These are phyloP conservation scores for Prunella strophiata DNA, from an alignment of 2,797 vertebrate species.

Conservation along the genomic window DNA sequence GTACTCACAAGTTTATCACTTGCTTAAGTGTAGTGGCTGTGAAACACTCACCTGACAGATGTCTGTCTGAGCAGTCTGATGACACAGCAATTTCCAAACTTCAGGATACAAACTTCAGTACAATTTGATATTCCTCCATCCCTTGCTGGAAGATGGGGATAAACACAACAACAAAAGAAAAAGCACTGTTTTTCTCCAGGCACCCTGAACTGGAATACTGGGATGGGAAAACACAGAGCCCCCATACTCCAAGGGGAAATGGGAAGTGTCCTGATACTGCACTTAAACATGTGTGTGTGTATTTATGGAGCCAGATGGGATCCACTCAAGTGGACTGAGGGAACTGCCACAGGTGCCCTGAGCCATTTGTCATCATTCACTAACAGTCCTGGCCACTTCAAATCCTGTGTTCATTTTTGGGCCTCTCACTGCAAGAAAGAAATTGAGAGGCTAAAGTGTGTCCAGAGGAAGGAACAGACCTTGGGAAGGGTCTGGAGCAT, in stretches of 20 bases:
- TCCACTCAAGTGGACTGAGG: background rate
- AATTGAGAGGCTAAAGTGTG: fast-evolving
- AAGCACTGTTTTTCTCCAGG: background rate
- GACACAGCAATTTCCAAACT: background rate
- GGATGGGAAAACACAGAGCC: background rate
- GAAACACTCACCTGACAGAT: background rate
- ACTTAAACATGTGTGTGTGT: no score
- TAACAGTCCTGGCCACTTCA: background rate
- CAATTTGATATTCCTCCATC: background rate
- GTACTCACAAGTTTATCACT: background rate
- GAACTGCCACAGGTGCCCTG: background rate
- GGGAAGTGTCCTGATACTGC: background rate
- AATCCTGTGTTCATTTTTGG: background rate
- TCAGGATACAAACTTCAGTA: background rate
- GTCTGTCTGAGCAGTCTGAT: background rate
- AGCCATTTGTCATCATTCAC: background rate
- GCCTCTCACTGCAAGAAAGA: no score
- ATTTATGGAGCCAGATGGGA: background rate
- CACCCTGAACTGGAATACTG: background rate
- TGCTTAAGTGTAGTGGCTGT: background rate
- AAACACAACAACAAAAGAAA: background rate
- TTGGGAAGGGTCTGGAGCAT: background rate
- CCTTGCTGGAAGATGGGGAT: background rate
- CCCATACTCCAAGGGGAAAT: no score
- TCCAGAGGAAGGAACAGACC: background rate